Evolutionary conservation across 2,113 vertebrate species (phyloP).

Genomic region (Malaclemys terrapin): DNA sequence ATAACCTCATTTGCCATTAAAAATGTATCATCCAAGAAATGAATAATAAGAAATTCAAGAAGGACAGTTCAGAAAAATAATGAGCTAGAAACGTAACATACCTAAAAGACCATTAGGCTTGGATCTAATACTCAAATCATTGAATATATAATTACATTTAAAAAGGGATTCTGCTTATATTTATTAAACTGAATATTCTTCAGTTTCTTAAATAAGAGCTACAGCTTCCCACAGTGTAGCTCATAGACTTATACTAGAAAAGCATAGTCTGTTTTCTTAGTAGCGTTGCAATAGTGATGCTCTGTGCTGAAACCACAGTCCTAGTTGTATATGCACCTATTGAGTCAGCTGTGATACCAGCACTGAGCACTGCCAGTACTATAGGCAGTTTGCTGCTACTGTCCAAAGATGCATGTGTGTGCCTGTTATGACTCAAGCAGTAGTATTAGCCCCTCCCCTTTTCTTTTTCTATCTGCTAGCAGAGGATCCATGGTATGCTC

Average conservation of each 20-base stretch:
- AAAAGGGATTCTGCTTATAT: not conserved
- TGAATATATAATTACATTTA: not conserved
- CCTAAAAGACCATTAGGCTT: not conserved
- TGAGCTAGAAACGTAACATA: not conserved
- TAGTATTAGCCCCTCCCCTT: not conserved
- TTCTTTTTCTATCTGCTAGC: not conserved
- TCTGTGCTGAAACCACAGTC: not conserved
- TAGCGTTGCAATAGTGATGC: not conserved
- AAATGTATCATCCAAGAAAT: not conserved
- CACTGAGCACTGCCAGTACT: rapidly evolving
- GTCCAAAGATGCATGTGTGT: not conserved
- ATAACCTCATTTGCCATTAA: not conserved
- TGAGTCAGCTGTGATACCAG: not conserved
- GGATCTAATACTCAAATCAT: not conserved
- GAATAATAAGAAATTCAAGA: not conserved
- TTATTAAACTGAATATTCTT: not conserved
- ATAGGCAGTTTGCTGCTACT: not conserved
- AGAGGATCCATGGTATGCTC: not conserved
- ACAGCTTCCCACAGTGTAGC: not conserved
- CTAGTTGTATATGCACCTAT: not conserved
- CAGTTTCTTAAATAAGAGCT: not conserved
- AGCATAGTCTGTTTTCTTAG: not conserved
- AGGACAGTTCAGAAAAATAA: not conserved
- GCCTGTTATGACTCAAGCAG: not conserved
- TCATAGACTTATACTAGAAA: not conserved